Conservation (phyloP, 2,113 vertebrate species). For the Ia io region DNA sequence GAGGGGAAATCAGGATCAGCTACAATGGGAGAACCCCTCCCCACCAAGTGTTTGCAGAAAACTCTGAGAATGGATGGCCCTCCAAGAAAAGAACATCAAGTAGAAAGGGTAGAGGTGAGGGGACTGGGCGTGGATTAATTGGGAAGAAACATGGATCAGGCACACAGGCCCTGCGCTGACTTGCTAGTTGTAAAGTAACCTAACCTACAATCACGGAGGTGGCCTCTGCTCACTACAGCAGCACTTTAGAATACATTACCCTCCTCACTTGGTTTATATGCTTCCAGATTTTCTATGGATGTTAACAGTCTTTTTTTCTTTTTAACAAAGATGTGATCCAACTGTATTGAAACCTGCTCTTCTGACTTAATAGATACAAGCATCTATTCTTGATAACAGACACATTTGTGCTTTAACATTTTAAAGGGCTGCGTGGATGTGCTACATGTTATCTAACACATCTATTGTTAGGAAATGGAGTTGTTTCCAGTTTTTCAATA, state of each 20-base stretch:
- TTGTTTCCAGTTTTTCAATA: neutral
- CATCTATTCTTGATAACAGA: neutral
- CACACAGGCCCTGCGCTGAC: no score
- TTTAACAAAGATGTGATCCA: neutral
- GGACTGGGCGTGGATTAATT: neutral
- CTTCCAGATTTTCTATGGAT: neutral
- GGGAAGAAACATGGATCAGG: neutral
- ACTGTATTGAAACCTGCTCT: neutral
- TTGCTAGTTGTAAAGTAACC: neutral
- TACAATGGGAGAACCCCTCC: neutral
- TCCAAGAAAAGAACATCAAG: neutral
- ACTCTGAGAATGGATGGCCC: neutral
- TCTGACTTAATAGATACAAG: neutral
- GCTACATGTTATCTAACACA: neutral
- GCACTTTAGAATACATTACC: neutral
- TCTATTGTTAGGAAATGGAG: neutral
- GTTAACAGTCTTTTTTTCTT: neutral
- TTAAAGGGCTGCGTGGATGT: neutral
- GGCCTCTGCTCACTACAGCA: neutral
- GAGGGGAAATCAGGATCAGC: neutral
- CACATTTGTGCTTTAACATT: neutral
- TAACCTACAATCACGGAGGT: accelerated
- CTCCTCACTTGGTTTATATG: neutral
- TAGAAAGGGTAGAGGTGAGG: neutral
- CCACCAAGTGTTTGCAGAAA: neutral